Conservation (phyloP, 2,888 invertebrate genomes). For the Pyrgus malvae region DNA sequence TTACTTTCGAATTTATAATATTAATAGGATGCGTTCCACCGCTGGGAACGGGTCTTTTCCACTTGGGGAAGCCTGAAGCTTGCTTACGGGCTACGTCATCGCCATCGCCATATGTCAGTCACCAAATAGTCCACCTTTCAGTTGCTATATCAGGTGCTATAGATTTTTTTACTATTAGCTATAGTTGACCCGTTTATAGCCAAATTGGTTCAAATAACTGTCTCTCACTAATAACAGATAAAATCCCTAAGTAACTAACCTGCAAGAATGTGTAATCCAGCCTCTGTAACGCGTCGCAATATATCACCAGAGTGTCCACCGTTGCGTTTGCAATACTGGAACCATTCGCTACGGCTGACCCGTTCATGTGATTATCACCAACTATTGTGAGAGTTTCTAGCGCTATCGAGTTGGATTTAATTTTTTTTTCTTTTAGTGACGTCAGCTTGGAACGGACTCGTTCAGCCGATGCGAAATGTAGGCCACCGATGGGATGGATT, state of each 20-base stretch:
- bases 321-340: conserved; percentile 13
- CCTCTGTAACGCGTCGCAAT: conserved; percentile 83
- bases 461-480: conserved; percentile 73
- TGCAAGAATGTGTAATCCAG: conserved; percentile 87
- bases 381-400: conserved; percentile 46
- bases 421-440: conserved; percentile 43
- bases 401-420: conserved; percentile 17
- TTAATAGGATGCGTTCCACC: too few relatives aligned
- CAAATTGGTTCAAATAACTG: not conserved
- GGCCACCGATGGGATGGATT: conserved; percentile 62
- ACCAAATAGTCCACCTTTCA: too few relatives aligned
- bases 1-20: too few relatives aligned
- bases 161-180: too few relatives aligned
- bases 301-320: conserved; percentile 75
- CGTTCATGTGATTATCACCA: not conserved
- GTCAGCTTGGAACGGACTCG: conserved; percentile 56
- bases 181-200: too few relatives aligned
- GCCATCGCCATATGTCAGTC: too few relatives aligned
- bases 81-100: too few relatives aligned
- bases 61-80: too few relatives aligned
- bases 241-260: conserved; percentile 52
- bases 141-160: too few relatives aligned
- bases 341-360: conserved; percentile 4
- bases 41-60: too few relatives aligned
- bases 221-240: not conserved